Evolutionary conservation across 1,140 invertebrate genomes (phyloP).

Genomic region (Cydia fagiglandana): DNA sequence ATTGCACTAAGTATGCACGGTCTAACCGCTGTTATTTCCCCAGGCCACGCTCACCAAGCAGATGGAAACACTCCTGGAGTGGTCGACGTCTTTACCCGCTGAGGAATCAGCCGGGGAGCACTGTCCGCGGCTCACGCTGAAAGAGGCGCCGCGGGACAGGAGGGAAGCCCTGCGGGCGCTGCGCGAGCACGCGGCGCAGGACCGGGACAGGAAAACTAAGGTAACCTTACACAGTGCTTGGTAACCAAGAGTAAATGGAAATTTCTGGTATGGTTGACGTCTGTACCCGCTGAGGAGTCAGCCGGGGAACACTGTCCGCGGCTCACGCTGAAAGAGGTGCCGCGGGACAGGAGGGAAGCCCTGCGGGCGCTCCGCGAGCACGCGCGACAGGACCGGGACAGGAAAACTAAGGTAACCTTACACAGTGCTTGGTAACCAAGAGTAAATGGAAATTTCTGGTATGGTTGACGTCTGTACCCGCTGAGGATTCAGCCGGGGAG

Average conservation of each 20-base stretch:
- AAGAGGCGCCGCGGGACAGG: conserved; percentile 36
- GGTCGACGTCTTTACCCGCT: conserved; percentile 34
- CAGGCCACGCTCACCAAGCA: conserved; percentile 46
- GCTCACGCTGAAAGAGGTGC: conserved; percentile 41
- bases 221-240: not conserved
- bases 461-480: conserved; percentile 35
- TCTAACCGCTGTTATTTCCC: not conserved
- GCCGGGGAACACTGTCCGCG: conserved; percentile 45
- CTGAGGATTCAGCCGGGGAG: conserved; percentile 13
- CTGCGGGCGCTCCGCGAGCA: conserved; percentile 34
- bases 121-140: conserved; percentile 49
- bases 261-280: conserved; percentile 48
- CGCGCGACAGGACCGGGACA: not conserved
- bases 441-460: conserved; percentile 42
- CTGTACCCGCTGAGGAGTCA: not conserved
- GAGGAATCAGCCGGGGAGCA: conserved; percentile 28
- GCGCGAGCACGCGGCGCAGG: not conserved
- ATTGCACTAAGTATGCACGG: too few species aligned
- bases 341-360: conserved; percentile 35
- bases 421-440: too few species aligned
- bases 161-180: conserved; percentile 38
- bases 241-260: conserved; percentile 12
- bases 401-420: not conserved
- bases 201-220: not conserved
- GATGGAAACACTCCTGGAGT: conserved; percentile 51